Conservation (phyloP, 2,888 invertebrate species). For the Plagiodera versicolora region DNA sequence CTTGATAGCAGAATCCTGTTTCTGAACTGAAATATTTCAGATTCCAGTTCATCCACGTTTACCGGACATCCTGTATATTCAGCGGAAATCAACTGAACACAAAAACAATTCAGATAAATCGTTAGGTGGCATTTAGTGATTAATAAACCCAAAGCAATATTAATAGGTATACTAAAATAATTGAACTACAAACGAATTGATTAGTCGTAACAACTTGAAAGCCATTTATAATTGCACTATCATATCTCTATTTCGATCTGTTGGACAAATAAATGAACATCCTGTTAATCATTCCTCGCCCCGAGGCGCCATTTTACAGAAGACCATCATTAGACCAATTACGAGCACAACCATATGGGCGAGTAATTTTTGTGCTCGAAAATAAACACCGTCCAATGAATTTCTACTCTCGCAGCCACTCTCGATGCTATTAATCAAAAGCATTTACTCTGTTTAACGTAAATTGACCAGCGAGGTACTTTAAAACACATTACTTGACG, state of each 20-base stretch:
- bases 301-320: not conserved
- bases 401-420: not conserved
- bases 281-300: not conserved
- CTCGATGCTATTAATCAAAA: not conserved
- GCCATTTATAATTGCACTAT: not conserved
- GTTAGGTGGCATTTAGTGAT: too few species aligned
- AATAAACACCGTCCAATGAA: not conserved
- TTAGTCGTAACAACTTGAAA: too few species aligned
- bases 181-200: too few species aligned
- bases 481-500: slow-evolving; percentile 26
- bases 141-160: too few species aligned
- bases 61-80: too few species aligned
- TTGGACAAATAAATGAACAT: not conserved
- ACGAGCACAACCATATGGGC: not conserved
- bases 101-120: too few species aligned
- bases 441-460: slow-evolving; percentile 3
- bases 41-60: too few species aligned
- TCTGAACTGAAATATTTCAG: too few species aligned
- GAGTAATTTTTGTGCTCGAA: not conserved
- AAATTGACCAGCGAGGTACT: slow-evolving; percentile 19
- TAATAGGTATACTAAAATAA: too few species aligned
- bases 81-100: too few species aligned
- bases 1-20: too few species aligned
- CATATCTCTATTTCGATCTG: not conserved
- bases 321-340: not conserved